phyloP scores from a whole-genome alignment of 2,797 vertebrate species.

The Sebastes hubbsi region DNA sequence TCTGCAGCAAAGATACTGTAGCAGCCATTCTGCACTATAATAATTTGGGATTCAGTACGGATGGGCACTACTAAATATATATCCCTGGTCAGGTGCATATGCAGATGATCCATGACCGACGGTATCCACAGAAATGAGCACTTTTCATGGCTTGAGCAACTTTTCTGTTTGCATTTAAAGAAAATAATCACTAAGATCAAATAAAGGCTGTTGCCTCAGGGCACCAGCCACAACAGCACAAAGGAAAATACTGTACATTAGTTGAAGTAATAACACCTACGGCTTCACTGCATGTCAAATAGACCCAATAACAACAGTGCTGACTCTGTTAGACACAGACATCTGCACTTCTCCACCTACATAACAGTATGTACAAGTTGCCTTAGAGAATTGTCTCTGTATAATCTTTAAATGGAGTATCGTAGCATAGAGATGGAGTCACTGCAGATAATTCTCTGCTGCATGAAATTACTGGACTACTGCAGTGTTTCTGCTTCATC shows the following conservation, averaged over 20 bases:
- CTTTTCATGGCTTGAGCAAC: neutral
- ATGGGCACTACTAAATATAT: neutral
- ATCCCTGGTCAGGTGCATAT: neutral
- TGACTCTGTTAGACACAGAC: neutral
- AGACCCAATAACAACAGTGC: neutral
- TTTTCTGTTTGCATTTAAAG: slow-evolving; percentile 6
- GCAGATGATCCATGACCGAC: neutral
- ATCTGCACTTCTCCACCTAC: neutral
- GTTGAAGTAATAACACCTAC: slow-evolving; percentile 29
- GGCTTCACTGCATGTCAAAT: slow-evolving; percentile 4
- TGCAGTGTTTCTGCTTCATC: neutral
- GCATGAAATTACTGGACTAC: neutral
- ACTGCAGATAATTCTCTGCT: neutral
- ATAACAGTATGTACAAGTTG: neutral
- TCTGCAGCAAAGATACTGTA: neutral
- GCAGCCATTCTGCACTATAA: neutral
- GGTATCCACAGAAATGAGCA: neutral
- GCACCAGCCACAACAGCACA: neutral
- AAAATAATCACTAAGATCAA: slow-evolving; percentile 20
- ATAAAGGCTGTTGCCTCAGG: neutral
- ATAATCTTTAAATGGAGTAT: neutral
- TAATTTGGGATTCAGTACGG: neutral
- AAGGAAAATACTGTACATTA: neutral
- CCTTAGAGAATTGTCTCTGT: neutral
- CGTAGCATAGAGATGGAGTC: too few species aligned